These are phyloP conservation scores for Psittacara wagleri DNA, from an alignment of 2,113 vertebrate species.

Conservation along the genomic window DNA sequence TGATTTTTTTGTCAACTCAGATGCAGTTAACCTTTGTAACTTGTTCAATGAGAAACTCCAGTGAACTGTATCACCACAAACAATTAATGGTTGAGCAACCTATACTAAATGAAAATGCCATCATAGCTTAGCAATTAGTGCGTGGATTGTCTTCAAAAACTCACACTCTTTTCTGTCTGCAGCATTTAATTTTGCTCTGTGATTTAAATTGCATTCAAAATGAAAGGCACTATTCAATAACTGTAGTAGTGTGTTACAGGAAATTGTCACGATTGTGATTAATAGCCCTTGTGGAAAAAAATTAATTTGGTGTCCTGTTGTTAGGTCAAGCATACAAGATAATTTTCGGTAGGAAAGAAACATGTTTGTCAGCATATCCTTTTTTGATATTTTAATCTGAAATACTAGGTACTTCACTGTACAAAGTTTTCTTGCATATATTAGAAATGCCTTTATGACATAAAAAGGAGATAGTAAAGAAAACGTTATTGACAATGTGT, in stretches of 20 bases:
- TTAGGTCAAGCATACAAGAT: constrained; percentile 76
- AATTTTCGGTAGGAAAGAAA: constrained; percentile 61
- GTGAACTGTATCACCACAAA: constrained; percentile 53
- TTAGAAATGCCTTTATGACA: not conserved
- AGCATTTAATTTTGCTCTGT: constrained; percentile 58
- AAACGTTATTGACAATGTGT: not conserved
- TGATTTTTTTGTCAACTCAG: not conserved
- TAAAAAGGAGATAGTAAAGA: not conserved
- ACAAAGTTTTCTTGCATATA: constrained; percentile 20
- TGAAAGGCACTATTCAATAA: constrained; percentile 70
- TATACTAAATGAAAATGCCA: constrained; percentile 73
- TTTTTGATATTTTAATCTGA: constrained; percentile 57
- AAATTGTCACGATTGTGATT: constrained; percentile 74
- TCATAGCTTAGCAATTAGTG: constrained; percentile 64
- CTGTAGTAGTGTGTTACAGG: constrained; percentile 27
- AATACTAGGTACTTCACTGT: not conserved
- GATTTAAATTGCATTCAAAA: constrained; percentile 67
- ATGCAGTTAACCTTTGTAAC: constrained; percentile 62
- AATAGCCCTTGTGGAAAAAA: constrained; percentile 73
- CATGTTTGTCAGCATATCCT: constrained; percentile 52
- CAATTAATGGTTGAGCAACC: constrained; percentile 61
- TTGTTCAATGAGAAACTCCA: constrained; percentile 65
- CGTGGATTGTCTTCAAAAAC: constrained; percentile 67
- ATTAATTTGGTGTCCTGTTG: constrained; percentile 73
- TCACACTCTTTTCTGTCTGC: constrained; percentile 38